Evolutionary conservation across 2,797 vertebrate species (phyloP).

Genomic region (Potorous gilbertii): DNA sequence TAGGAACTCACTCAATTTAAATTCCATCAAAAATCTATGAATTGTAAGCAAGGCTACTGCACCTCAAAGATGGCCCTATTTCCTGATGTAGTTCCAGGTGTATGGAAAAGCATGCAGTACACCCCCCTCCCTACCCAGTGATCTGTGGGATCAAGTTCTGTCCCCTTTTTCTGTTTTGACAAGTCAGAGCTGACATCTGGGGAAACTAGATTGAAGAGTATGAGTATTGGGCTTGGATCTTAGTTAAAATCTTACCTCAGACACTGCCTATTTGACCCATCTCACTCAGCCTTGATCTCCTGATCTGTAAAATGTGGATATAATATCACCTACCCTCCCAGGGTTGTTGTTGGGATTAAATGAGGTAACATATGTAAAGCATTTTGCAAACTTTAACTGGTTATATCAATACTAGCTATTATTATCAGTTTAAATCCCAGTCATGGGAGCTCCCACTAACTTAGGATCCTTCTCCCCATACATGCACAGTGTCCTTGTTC

Average conservation of each 20-base stretch:
- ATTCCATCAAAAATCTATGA: neutral
- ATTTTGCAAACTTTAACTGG: neutral
- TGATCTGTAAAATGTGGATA: neutral
- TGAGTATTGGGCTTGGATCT: neutral
- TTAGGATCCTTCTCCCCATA: neutral
- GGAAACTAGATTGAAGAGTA: neutral
- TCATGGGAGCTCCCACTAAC: neutral
- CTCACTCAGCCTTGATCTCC: neutral
- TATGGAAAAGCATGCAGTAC: neutral
- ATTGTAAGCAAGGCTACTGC: neutral
- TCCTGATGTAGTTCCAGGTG: neutral
- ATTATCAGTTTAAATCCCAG: neutral
- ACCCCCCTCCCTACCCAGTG: neutral
- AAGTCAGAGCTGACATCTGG: neutral
- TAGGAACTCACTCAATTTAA: neutral
- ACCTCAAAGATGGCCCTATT: neutral
- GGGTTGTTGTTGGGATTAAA: neutral
- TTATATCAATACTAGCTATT: neutral
- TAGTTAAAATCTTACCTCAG: neutral
- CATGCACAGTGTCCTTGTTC: neutral
- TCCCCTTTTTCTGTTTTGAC: neutral
- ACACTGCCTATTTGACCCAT: neutral
- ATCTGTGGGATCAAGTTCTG: neutral
- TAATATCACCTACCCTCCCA: neutral
- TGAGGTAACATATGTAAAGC: neutral